Evolutionary conservation across 2,888 invertebrate genomes (phyloP), one percentile per base, ranked within the genome.

Genomic region (Imbricaverruca yamaguchii): DNA sequence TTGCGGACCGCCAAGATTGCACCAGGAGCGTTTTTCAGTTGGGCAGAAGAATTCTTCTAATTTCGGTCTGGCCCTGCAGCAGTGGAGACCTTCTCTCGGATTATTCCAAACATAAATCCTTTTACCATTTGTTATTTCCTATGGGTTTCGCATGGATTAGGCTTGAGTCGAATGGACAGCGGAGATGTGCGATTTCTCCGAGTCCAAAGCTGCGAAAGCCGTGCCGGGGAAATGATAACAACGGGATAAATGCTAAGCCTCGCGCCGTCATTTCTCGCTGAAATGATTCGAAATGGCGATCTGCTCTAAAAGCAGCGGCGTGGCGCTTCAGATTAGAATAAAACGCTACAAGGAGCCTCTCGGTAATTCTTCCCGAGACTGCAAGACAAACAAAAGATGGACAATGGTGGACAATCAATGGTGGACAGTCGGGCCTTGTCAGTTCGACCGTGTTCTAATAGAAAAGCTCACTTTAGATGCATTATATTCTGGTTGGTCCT

Each of bases 121-220:
- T 74, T 74, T 74, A 55, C 74, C 74, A 74, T 74, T 74, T 74
- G 74, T 74, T 74, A 74, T 74, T 74, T 74, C 74, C 74, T 55
- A 74, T 74, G 74, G 74, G 55, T 74, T 74, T 74, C 74, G 74
- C 74, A 74, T 74, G 74, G 74, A 74, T 74, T 74, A 74, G 74
- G 74, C 53, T 18, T n/a, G 53, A 74, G 23, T 53, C 18, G 18
- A 74, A 53, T 74, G 74, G 74, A 74, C 74, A 23, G 18, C 74
- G 53, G 53, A 39, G 21, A 74, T 74, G 74, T 53, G 53, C 53
- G 53, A 39, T 25, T 23, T 53, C 53, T 18, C 39, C 74, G 18
- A 39, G 53, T 10, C 74, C 53, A 53, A 74, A 53, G 74, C 74
- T 53, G 74, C 53, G 74, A 74, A 74, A 74, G 74, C 74, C 74